Percentiles rank a stretch among this genome's conserved stretches.
Conservation (phyloP, 35 echinoderm and acorn worm genomes). For the Apostichopus californicus region DNA sequence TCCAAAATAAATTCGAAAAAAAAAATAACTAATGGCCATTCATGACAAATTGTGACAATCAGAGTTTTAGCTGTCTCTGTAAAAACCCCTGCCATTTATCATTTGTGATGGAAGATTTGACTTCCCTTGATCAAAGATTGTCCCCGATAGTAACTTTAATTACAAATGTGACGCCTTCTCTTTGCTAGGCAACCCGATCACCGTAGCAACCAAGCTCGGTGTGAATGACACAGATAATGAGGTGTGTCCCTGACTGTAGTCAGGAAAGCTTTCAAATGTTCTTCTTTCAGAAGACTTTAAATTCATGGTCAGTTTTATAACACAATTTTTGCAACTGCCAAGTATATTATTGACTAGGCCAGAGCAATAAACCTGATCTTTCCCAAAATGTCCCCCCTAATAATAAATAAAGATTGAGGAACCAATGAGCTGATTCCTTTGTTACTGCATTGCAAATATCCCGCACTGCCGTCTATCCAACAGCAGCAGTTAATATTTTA, state of each 20-base stretch:
- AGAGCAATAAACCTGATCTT: no score
- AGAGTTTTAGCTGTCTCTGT: not conserved
- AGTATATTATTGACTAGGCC: no score
- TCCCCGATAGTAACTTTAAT: not conserved
- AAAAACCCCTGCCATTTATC: not conserved
- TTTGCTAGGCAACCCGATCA: conserved; percentile 19
- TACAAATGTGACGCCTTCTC: not conserved
- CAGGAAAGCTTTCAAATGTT: not conserved
- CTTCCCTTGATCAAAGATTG: not conserved
- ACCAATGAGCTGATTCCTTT: no score
- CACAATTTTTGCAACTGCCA: no score
- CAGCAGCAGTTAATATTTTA: no score
- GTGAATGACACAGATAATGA: conserved; percentile 6
- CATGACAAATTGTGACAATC: not conserved
- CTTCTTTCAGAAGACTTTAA: not conserved
- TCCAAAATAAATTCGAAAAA: not conserved
- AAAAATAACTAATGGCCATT: not conserved
- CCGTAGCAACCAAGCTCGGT: conserved; percentile 6
- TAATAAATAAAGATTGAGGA: no score
- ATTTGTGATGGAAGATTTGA: not conserved
- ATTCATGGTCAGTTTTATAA: not conserved
- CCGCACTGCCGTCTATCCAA: no score
- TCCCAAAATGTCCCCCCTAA: no score
- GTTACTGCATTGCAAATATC: no score
- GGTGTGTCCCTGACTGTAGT: not conserved